Conservation (phyloP, 2,797 vertebrate genomes). For the Microtus obscurus region DNA sequence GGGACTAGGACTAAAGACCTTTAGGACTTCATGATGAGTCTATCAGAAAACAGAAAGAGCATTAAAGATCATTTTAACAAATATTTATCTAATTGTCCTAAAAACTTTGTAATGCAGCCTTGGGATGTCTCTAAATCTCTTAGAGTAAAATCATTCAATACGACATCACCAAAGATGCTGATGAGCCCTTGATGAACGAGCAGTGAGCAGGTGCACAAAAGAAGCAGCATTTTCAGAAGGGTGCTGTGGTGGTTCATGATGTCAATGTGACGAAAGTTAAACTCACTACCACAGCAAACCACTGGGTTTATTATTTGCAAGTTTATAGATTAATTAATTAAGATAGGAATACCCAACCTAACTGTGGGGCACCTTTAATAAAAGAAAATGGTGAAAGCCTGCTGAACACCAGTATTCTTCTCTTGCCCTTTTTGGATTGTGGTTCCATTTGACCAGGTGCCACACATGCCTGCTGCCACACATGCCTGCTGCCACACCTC, state of each 20-base stretch:
- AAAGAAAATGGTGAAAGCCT: neutral
- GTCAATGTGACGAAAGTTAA: neutral
- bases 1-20: rapidly evolving
- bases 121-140: neutral
- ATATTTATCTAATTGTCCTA: neutral
- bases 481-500: neutral
- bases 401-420: rapidly evolving
- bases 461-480: no score
- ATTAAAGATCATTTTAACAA: neutral
- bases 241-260: neutral
- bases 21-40: neutral
- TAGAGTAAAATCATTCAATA: neutral
- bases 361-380: neutral
- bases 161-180: neutral
- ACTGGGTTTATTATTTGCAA: neutral
- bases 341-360: neutral
- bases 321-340: neutral
- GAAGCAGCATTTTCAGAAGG: neutral
- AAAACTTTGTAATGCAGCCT: neutral
- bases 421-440: neutral
- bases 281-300: neutral
- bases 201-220: neutral
- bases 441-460: neutral
- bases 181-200: no score
- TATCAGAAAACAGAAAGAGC: neutral